Evolutionary conservation across 2,888 invertebrate species (phyloP).

Genomic region (Cepaea hortensis): DNA sequence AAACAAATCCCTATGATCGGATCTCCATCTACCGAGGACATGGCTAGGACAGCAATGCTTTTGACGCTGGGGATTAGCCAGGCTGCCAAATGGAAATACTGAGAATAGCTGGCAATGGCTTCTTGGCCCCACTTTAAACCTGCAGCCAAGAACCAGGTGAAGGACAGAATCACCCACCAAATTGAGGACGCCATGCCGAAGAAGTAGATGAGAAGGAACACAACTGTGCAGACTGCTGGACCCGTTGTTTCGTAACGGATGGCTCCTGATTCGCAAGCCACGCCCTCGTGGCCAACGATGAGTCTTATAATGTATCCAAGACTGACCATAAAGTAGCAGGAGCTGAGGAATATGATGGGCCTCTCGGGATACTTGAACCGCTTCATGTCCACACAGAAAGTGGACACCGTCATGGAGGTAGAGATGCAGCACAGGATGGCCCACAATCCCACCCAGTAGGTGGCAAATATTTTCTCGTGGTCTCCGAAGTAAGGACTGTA

Average conservation of each 20-base stretch:
- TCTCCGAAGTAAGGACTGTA: slow-evolving; percentile 88
- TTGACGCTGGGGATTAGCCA: slow-evolving; percentile 96
- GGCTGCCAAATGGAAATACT: slow-evolving; percentile 96
- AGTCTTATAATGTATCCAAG: slow-evolving; percentile 92
- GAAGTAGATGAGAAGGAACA: slow-evolving; percentile 96
- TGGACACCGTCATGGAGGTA: slow-evolving; percentile 95
- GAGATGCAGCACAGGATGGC: slow-evolving; percentile 95
- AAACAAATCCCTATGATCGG: slow-evolving; percentile 96
- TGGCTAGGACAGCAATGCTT: slow-evolving; percentile 89
- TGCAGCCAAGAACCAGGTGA: slow-evolving; percentile 99
- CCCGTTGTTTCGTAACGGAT: slow-evolving; percentile 79
- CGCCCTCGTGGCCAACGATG: slow-evolving; percentile 86
- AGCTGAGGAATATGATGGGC: slow-evolving; percentile 97
- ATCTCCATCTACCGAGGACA: slow-evolving; percentile 96
- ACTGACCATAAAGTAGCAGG: slow-evolving; percentile 94
- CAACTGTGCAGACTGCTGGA: slow-evolving; percentile 91
- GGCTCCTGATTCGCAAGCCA: slow-evolving; percentile 84
- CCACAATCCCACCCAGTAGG: slow-evolving; percentile 97
- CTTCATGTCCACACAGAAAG: slow-evolving; percentile 97
- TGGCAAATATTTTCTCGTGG: slow-evolving; percentile 94
- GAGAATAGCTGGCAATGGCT: slow-evolving; percentile 93
- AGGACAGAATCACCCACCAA: slow-evolving; percentile 95
- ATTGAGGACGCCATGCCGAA: slow-evolving; percentile 96
- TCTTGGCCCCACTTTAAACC: slow-evolving; percentile 99
- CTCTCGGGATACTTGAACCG: slow-evolving; percentile 92